These are phyloP conservation scores for Notodromas monacha DNA, from an alignment of 2,888 invertebrate species.

Conservation along the genomic window DNA sequence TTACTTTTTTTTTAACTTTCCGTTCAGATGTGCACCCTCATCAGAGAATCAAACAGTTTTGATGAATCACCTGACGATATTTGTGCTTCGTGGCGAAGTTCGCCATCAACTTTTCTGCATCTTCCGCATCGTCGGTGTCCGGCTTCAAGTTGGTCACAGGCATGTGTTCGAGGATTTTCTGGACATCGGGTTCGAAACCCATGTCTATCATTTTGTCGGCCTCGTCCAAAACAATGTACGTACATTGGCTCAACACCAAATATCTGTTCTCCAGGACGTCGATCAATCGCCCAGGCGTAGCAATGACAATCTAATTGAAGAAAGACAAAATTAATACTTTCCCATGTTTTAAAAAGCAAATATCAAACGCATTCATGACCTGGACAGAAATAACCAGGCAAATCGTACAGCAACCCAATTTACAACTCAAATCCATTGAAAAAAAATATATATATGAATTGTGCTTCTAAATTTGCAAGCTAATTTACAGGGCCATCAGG, in stretches of 20 bases:
- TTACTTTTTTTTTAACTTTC: no score
- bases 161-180: slow-evolving; percentile 87
- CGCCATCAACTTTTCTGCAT: slow-evolving; percentile 51
- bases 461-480: no score
- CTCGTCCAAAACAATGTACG: slow-evolving; percentile 80
- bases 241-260: slow-evolving; percentile 79
- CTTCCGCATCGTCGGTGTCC: slow-evolving; percentile 90
- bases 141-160: slow-evolving; percentile 93
- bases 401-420: no score
- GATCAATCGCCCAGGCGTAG: slow-evolving; percentile 93
- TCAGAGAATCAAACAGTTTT: no score
- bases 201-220: slow-evolving; percentile 99
- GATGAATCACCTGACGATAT: no score
- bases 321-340: slow-evolving; percentile 9
- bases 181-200: slow-evolving; percentile 89
- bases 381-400: no score
- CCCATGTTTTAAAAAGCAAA: not conserved
- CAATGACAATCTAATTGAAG: slow-evolving; percentile 77
- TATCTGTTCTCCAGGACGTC: slow-evolving; percentile 95
- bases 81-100: slow-evolving; percentile 89
- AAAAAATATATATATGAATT: no score
- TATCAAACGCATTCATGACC: no score
- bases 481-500: no score
- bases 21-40: no score
- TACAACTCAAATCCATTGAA: no score